phyloP scores from a whole-genome alignment of 2,797 vertebrate genomes.

The Saxicola maurus region DNA sequence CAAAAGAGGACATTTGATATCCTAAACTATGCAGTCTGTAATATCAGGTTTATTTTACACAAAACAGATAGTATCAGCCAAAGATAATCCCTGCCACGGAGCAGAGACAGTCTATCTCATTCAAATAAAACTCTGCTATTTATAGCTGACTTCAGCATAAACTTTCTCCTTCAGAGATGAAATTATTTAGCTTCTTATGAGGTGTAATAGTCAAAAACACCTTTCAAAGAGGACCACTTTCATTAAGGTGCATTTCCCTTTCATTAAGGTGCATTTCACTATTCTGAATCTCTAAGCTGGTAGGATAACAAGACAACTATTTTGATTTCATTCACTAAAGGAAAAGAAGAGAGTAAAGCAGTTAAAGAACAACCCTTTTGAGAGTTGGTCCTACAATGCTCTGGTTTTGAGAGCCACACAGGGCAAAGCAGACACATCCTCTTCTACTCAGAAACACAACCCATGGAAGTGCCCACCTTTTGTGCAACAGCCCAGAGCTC shows the following conservation, averaged over 20 bases:
- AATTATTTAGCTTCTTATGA: constrained; percentile 11
- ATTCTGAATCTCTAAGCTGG: background rate
- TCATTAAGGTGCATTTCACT: background rate
- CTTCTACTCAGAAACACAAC: background rate
- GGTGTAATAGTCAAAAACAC: background rate
- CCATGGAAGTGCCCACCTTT: rapidly evolving
- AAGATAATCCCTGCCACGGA: constrained; percentile 24
- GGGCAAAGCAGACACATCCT: background rate
- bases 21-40: background rate
- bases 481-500: background rate
- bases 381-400: rapidly evolving
- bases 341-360: background rate
- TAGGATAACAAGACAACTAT: background rate
- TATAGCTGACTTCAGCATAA: constrained; percentile 8
- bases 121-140: constrained; percentile 21
- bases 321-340: background rate
- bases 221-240: background rate
- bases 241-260: background rate
- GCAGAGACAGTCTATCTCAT: background rate
- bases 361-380: background rate
- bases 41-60: constrained; percentile 13
- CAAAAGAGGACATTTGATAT: background rate
- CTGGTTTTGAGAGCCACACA: background rate
- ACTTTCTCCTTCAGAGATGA: background rate
- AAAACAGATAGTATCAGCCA: background rate